A percentile compares a stretch with the other conserved stretches of the same genome.
These are phyloP conservation scores for Aythya baeri DNA, from an alignment of 2,113 vertebrate species.

Conservation along the genomic window DNA sequence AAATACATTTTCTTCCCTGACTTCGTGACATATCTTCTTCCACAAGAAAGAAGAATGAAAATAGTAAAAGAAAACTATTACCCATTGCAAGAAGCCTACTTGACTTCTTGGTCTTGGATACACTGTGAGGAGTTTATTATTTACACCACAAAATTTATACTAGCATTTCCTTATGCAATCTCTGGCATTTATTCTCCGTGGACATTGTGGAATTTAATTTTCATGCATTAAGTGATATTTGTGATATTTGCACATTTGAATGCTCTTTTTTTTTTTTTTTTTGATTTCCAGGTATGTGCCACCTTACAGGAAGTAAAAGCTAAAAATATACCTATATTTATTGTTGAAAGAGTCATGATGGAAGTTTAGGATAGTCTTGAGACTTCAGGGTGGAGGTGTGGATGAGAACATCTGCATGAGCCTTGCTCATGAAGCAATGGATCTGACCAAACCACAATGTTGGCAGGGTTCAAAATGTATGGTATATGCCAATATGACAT, in stretches of 20 bases:
- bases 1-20: background rate
- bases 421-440: background rate
- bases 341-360: background rate
- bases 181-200: background rate
- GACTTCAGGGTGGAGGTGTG: background rate
- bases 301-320: background rate
- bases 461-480: constrained; percentile 4
- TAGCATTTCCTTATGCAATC: background rate
- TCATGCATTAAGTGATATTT: background rate
- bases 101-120: background rate
- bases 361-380: background rate
- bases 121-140: background rate
- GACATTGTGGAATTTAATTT: background rate
- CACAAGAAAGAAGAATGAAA: constrained; percentile 41
- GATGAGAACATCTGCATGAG: constrained; percentile 4
- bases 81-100: background rate
- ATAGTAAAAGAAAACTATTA: constrained; percentile 22
- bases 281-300: background rate
- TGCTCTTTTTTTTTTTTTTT: background rate
- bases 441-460: background rate
- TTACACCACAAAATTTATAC: background rate
- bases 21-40: background rate
- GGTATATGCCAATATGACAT: constrained; percentile 14
- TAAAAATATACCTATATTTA: background rate
- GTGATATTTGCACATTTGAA: background rate